These are phyloP conservation scores for Epirrhoe tristata DNA, from an alignment of 2,888 invertebrate species.

Conservation along the genomic window DNA sequence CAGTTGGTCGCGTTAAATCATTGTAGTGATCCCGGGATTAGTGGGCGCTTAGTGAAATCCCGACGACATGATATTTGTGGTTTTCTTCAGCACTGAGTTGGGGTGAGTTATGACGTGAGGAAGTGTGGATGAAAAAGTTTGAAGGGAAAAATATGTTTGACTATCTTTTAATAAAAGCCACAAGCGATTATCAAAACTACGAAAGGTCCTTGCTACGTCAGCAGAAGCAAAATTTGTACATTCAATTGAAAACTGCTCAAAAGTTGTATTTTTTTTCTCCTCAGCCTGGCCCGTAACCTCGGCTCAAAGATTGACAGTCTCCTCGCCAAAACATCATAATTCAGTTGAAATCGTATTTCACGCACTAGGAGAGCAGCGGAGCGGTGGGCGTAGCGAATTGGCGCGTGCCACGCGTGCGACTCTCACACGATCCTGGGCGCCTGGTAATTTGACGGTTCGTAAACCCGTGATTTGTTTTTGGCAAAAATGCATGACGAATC, in stretches of 20 bases:
- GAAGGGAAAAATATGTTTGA: constrained; percentile 13
- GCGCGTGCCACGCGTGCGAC: constrained; percentile 33
- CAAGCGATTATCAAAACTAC: not conserved
- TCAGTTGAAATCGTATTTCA: constrained; percentile 61
- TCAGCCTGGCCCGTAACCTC: not conserved
- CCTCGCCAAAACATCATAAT: constrained; percentile 41
- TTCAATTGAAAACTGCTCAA: not conserved
- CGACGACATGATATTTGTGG: constrained; percentile 62
- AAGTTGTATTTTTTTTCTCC: not conserved
- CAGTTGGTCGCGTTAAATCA: constrained; percentile 75
- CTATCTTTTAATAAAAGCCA: not conserved
- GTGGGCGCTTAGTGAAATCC: constrained; percentile 55
- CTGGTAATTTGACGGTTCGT: constrained; percentile 40
- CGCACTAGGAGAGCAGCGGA: constrained; percentile 57
- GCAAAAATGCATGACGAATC: constrained; percentile 20
- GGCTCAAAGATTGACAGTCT: constrained; percentile 21
- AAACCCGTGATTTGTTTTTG: constrained; percentile 33
- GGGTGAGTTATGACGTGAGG: constrained; percentile 44
- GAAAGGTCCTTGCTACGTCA: not conserved
- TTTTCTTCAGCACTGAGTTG: constrained; percentile 26
- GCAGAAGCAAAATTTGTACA: not conserved
- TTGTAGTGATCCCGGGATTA: constrained; percentile 64
- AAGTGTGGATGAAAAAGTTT: constrained; percentile 24
- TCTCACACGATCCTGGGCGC: constrained; percentile 24
- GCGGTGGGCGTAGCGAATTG: constrained; percentile 50